Base-by-base conservation (phyloP, 2,797 vertebrate genomes). In the Triplophysa bombifrons region DNA sequence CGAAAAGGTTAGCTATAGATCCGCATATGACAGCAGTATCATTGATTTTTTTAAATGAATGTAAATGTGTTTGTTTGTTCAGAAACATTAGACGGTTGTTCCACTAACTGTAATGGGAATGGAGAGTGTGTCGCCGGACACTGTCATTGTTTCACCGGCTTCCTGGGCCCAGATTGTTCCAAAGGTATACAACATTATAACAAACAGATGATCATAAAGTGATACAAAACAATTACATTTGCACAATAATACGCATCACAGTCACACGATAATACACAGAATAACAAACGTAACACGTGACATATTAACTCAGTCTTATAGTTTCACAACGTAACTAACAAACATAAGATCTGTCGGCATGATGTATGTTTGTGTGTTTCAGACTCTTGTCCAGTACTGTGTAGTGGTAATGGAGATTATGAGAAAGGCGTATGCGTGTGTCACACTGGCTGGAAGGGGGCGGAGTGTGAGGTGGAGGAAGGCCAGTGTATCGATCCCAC, bases 61-160 rank as follows among this genome's bases (percentile, higher is more conserved):
- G 60, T 22, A 20, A n/a, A 69, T 78, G 61, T 80, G 73, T 79
- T 53, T 83, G 58, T 84, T 58, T 82, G 68, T 80, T 46, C 66
- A 90, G 95, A 96, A 93, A 89, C 95, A 87, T 93, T 95, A 92
- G 94, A 95, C 85, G 95, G 95, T 86, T 96, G 95, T 82, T 95
- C 95, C 16, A 95, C 95, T 68, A 95, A 96, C 89, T 96, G 95
- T 87, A 95, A 96, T 74, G 95, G 95, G 71, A 96, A 96, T 25
- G 95, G 95, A 87, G 95, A 96, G 87, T 96, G 95, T 83, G 94
- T 96, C 58, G 94, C 95, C 2, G 95, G 95, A 16, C 95, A 96
- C 85, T 96, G 95, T 81, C 95, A 96, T 85, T 96, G 95, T 85
- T 96, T 96, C 87, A 94, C 94, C 0, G 95, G 95, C 79, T 96